Evolutionary conservation across 2,797 vertebrate genomes (phyloP).

Genomic region (Cyclura pinguis): DNA sequence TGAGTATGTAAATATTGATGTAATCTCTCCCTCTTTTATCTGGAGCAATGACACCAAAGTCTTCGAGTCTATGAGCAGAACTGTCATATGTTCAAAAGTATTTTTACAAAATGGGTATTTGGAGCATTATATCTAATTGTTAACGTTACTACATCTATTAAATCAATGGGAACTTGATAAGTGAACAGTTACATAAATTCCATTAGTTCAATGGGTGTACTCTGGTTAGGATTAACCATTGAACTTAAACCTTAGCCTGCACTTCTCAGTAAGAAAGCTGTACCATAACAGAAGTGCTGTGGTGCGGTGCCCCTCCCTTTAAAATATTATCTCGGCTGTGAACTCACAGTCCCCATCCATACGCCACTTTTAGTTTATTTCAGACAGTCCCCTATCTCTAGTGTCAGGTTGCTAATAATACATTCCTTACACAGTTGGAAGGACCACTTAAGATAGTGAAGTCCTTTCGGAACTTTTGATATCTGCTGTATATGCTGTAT

Average conservation of each 20-base stretch:
- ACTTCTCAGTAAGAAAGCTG: no score
- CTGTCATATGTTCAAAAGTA: not conserved
- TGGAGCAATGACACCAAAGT: not conserved
- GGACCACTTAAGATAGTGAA: not conserved
- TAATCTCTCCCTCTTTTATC: no score
- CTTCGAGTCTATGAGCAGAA: not conserved
- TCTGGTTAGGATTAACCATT: no score
- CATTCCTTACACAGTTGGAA: not conserved
- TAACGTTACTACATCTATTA: no score
- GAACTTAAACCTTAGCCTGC: no score
- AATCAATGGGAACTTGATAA: no score
- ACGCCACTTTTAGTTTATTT: not conserved
- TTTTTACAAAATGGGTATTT: not conserved
- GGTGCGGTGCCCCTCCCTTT: not conserved
- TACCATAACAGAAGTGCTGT: not conserved
- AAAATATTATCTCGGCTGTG: not conserved
- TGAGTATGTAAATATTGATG: not conserved
- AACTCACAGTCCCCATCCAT: not conserved
- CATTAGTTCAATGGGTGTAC: no score
- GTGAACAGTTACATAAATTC: no score
- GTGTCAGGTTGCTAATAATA: not conserved
- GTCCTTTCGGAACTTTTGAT: not conserved
- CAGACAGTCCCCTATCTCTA: not conserved
- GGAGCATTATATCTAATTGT: not conserved
- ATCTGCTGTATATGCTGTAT: not conserved